phyloP scores from a whole-genome alignment of 23 tunicate species.

The Ciona savignyi region DNA sequence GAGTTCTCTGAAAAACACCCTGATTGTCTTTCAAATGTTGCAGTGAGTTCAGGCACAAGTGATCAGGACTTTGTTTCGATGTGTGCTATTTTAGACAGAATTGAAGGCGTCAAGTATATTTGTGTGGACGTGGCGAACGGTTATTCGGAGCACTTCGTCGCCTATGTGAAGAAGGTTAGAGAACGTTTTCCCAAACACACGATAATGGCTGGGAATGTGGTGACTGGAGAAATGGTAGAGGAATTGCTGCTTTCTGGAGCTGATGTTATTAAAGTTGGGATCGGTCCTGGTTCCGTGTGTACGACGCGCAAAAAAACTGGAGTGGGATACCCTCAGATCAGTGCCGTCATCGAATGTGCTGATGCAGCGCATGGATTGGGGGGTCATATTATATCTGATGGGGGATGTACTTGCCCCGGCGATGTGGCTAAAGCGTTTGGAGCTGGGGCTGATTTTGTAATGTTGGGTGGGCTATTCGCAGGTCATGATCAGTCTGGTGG shows the following conservation, averaged over 20 bases:
- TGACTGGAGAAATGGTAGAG: slow-evolving; percentile 97
- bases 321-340: slow-evolving; percentile 94
- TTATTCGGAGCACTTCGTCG: slow-evolving; percentile 96
- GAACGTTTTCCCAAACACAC: slow-evolving; percentile 57
- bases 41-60: slow-evolving; percentile 91
- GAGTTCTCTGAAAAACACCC: slow-evolving; percentile 42
- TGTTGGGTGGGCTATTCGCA: slow-evolving; percentile 95
- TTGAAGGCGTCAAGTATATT: slow-evolving; percentile 49
- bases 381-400: slow-evolving; percentile 96
- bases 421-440: slow-evolving; percentile 98
- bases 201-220: slow-evolving; percentile 95
- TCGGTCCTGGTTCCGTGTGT: slow-evolving; percentile 98
- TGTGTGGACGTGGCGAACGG: slow-evolving; percentile 96
- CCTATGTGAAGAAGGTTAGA: slow-evolving; percentile 81
- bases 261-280: slow-evolving; percentile 93
- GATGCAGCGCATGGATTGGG: slow-evolving; percentile 99
- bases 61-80: slow-evolving; percentile 71
- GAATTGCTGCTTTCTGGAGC: slow-evolving; percentile 88
- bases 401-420: slow-evolving; percentile 99
- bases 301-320: slow-evolving; percentile 96
- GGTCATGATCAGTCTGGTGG: slow-evolving; percentile 99
- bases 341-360: slow-evolving; percentile 94
- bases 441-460: slow-evolving; percentile 98
- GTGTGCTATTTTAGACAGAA: slow-evolving; percentile 13
- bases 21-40: slow-evolving; percentile 58